These are phyloP conservation scores for Paramormyrops hopkinsi DNA, from an alignment of 2,797 vertebrate genomes.

Conservation along the genomic window DNA sequence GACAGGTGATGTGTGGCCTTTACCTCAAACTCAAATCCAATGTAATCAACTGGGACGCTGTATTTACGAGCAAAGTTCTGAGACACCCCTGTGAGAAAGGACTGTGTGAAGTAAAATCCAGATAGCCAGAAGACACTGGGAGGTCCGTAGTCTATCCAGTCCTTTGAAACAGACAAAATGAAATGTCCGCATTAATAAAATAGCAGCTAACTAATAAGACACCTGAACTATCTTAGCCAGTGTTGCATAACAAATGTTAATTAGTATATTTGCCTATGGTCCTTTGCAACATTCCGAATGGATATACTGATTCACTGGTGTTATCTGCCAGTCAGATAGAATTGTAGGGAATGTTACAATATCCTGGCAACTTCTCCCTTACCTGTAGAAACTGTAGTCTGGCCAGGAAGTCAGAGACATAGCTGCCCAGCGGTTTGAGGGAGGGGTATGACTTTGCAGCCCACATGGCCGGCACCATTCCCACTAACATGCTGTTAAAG, in stretches of 20 bases:
- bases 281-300: not conserved
- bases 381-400: conserved; percentile 82
- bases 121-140: conserved; percentile 87
- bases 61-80: conserved; percentile 91
- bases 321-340: not conserved
- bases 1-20: not conserved
- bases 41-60: conserved; percentile 79
- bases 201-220: not conserved
- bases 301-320: not conserved
- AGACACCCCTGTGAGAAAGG: conserved; percentile 85
- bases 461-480: conserved; percentile 81
- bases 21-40: conserved; percentile 89
- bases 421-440: conserved; percentile 83
- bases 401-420: conserved; percentile 73
- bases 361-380: conserved; percentile 23
- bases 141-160: conserved; percentile 74
- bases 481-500: conserved; percentile 77
- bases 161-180: conserved; percentile 51
- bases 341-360: not conserved
- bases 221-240: not conserved
- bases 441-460: conserved; percentile 85
- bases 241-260: not conserved
- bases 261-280: not conserved
- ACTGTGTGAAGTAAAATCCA: conserved; percentile 94
- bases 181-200: not conserved